Percentiles rank a stretch among this genome's conserved stretches.
phyloP scores from a whole-genome alignment of 1,140 invertebrate species.

The Drosophila lacertosa region DNA sequence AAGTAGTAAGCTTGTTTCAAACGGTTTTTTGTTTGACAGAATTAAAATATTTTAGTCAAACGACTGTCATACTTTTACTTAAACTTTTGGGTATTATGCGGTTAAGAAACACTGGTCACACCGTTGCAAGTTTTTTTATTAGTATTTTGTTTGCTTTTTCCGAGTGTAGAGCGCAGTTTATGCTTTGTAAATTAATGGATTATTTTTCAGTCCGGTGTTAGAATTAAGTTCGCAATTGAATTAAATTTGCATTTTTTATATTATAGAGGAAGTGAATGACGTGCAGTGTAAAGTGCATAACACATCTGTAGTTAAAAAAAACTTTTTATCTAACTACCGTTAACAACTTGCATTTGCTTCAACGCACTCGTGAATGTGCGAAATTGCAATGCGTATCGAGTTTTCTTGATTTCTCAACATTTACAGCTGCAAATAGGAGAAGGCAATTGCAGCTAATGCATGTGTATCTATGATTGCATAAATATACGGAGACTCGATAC shows the following conservation, averaged over 20 bases:
- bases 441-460: conserved; percentile 25
- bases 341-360: conserved; percentile 15
- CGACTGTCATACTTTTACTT: background rate
- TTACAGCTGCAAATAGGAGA: conserved; percentile 19
- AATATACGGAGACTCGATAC: conserved; percentile 31
- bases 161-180: background rate
- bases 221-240: conserved; percentile 24
- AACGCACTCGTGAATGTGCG: conserved; percentile 29
- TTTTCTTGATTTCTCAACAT: conserved; percentile 71
- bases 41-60: too few relatives aligned
- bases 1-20: background rate
- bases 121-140: background rate
- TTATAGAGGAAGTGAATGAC: background rate
- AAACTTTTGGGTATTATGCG: conserved; percentile 4
- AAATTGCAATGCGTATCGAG: conserved; percentile 73
- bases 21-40: background rate
- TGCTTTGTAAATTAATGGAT: conserved; percentile 17
- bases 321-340: conserved; percentile 10
- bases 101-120: conserved; percentile 18
- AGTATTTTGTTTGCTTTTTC: conserved; percentile 36
- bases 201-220: conserved; percentile 12
- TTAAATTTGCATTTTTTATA: background rate
- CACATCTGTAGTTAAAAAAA: background rate
- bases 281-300: background rate
- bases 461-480: conserved; percentile 42